phyloP scores from a whole-genome alignment of 2,113 vertebrate species.

The Hemichromis elongatus region DNA sequence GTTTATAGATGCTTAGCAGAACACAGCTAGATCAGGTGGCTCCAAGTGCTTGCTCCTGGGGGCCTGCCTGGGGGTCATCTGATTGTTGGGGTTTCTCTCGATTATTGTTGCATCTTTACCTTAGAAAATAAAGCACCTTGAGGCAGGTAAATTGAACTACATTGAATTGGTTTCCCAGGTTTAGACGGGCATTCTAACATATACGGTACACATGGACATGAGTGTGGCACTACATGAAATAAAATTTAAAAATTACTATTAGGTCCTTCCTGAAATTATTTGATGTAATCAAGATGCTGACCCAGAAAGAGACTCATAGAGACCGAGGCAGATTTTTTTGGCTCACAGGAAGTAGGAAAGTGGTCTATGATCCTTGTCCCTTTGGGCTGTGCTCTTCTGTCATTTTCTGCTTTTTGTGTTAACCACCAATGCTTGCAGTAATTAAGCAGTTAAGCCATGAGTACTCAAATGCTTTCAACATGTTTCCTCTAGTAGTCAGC shows the following conservation, averaged over 20 bases:
- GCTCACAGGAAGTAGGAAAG: conserved; percentile 4
- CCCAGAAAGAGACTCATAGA: neutral
- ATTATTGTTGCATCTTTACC: neutral
- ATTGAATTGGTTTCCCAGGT: neutral
- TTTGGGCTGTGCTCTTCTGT: neutral
- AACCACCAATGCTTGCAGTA: conserved; percentile 35
- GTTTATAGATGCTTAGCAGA: conserved; percentile 24
- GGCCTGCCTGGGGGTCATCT: neutral
- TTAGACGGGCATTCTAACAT: neutral
- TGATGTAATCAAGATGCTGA: conserved; percentile 27
- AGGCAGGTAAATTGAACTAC: neutral
- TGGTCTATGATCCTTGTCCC: conserved; percentile 2
- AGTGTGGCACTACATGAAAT: conserved; percentile 10
- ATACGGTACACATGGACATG: neutral
- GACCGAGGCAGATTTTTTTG: neutral
- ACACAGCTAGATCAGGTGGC: neutral
- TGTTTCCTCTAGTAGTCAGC: conserved; percentile 34
- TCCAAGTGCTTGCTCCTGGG: neutral
- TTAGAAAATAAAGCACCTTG: neutral
- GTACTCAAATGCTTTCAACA: conserved; percentile 54
- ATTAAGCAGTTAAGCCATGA: conserved; percentile 55
- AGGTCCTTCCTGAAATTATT: conserved; percentile 13
- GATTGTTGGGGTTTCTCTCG: neutral
- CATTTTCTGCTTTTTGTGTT: conserved; percentile 41
- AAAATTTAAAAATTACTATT: neutral